Conservation (phyloP, 1,140 invertebrate genomes). For the Meloidogyne floridensis region DNA sequence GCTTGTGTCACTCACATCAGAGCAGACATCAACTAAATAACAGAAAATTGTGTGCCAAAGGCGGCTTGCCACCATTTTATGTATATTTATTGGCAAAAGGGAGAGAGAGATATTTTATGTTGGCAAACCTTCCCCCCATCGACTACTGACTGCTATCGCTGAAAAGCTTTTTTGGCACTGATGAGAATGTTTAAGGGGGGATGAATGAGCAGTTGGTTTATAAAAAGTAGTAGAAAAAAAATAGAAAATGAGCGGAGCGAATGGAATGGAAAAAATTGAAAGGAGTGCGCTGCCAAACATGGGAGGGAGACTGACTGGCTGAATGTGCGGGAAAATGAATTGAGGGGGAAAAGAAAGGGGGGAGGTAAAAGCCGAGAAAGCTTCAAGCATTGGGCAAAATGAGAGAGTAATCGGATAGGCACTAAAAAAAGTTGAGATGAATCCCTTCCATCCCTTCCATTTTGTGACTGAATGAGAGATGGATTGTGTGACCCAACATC, state of each 20-base stretch:
- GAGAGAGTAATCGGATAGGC: not conserved
- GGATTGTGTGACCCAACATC: not conserved
- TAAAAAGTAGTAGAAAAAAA: not conserved
- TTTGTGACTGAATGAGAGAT: not conserved
- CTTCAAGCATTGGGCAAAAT: not conserved
- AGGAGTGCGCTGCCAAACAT: not conserved
- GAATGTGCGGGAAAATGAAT: too few species aligned
- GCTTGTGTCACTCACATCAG: not conserved
- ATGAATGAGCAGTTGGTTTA: not conserved
- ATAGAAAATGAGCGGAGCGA: not conserved
- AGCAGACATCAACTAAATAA: not conserved
- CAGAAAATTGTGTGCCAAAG: not conserved
- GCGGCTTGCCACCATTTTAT: not conserved
- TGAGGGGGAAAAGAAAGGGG: not conserved
- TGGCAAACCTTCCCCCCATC: not conserved
- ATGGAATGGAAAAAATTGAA: not conserved
- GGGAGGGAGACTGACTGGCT: not conserved
- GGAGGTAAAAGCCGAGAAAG: not conserved
- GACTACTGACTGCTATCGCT: slow-evolving; percentile 5
- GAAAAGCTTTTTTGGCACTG: not conserved
- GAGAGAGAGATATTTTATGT: not conserved
- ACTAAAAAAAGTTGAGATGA: not conserved
- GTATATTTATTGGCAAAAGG: not conserved
- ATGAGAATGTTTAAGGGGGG: not conserved
- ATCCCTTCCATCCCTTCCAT: not conserved